Evolutionary conservation across 2,797 vertebrate species (phyloP).

Genomic region (Oryzias dopingdopingensis): DNA sequence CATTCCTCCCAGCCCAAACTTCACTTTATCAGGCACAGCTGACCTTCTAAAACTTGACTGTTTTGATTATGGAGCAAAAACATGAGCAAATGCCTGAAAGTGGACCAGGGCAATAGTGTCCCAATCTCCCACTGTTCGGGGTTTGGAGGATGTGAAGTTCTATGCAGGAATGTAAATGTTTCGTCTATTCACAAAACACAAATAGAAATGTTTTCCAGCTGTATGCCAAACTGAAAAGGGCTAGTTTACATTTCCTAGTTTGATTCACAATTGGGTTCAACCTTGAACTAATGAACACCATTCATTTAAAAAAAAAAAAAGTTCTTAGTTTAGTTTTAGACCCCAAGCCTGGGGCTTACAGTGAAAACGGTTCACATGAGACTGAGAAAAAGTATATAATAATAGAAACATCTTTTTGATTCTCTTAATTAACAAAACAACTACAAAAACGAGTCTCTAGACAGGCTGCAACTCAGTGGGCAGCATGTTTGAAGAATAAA

Average conservation of each 20-base stretch:
- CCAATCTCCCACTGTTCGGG: constrained; percentile 12
- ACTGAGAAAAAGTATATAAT: no score
- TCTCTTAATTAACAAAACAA: no score
- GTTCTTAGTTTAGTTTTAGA: no score
- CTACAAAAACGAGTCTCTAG: no score
- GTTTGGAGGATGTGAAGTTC: neutral
- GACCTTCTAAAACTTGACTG: constrained; percentile 45
- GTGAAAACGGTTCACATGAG: no score
- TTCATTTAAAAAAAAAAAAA: no score
- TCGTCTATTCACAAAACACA: neutral
- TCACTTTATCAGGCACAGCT: constrained; percentile 44
- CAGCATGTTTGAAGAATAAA: no score
- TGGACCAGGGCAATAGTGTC: constrained; percentile 11
- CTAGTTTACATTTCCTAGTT: neutral
- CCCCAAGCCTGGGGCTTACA: no score
- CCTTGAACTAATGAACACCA: no score
- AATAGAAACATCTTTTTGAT: no score
- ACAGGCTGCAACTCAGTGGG: no score
- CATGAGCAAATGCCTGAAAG: constrained; percentile 5
- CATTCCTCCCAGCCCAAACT: constrained; percentile 44
- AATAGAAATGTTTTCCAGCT: neutral
- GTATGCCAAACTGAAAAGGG: neutral
- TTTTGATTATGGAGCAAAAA: constrained; percentile 23
- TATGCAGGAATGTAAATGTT: neutral
- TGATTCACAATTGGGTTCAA: no score